A percentile compares a stretch with the other conserved stretches of the same genome.
phyloP scores from a whole-genome alignment of 2,888 invertebrate genomes.

The Drosophila glabriapex region DNA sequence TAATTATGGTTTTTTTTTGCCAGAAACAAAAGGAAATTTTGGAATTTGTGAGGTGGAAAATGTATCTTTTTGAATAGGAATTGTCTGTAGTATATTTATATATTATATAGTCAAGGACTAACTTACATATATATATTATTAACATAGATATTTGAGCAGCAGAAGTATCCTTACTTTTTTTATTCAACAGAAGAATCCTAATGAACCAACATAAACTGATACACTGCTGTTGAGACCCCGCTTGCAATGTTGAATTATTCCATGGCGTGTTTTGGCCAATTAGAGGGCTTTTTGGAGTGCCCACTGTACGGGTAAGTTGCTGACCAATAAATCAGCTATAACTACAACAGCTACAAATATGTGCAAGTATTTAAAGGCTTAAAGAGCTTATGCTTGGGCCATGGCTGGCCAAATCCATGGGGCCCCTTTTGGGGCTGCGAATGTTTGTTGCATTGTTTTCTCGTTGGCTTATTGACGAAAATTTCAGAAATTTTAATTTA shows the following conservation, averaged over 20 bases:
- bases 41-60: too few species aligned
- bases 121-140: too few species aligned
- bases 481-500: constrained; percentile 86
- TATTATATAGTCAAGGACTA: too few species aligned
- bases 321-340: constrained; percentile 55
- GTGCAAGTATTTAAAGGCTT: constrained; percentile 71
- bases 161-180: background rate
- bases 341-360: constrained; percentile 55
- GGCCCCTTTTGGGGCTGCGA: constrained; percentile 12
- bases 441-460: constrained; percentile 66
- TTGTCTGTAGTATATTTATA: too few species aligned
- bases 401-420: constrained; percentile 22
- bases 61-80: too few species aligned
- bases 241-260: constrained; percentile 14
- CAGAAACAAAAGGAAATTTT: too few species aligned
- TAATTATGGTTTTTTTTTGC: too few species aligned
- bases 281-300: constrained; percentile 31
- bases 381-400: constrained; percentile 25
- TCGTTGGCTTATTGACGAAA: constrained; percentile 75
- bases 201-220: background rate
- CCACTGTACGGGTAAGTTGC: constrained; percentile 26
- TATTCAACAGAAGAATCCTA: background rate
- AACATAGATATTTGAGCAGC: background rate
- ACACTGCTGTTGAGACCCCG: background rate
- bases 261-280: constrained; percentile 36